Conservation (phyloP, 2,888 invertebrate genomes). For the Andrena fulva region DNA sequence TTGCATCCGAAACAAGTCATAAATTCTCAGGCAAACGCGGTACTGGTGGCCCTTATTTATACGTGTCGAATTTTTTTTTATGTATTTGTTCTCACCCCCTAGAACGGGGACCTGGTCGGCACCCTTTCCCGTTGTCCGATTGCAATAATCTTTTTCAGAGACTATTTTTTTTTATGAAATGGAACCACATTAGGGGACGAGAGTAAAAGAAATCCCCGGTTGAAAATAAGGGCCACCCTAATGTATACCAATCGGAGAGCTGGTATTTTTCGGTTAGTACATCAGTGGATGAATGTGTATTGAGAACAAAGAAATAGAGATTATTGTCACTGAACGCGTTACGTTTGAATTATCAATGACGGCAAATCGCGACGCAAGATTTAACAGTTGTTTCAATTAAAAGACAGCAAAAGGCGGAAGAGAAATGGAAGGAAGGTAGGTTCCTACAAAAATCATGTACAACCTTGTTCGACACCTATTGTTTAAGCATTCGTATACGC, state of each 20-base stretch:
- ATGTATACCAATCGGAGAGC: not conserved
- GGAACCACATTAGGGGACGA: no score
- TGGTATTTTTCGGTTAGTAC: not conserved
- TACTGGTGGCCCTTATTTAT: not conserved
- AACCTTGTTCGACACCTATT: not conserved
- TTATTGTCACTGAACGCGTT: not conserved
- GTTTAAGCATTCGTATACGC: not conserved
- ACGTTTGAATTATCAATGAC: slow-evolving; percentile 1
- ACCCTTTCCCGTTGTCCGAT: no score
- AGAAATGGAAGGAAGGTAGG: slow-evolving; percentile 20
- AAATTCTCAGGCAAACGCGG: not conserved
- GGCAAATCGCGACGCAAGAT: not conserved
- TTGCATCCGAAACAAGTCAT: not conserved
- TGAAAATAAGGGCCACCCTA: no score
- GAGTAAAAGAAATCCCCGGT: no score
- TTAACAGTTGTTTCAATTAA: slow-evolving; percentile 6
- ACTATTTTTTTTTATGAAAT: no score
- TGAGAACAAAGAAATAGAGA: not conserved
- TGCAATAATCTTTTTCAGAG: no score
- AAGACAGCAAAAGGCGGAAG: slow-evolving; percentile 17
- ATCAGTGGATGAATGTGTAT: not conserved
- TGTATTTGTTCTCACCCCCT: no score
- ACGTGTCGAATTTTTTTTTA: no score
- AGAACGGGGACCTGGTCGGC: no score
- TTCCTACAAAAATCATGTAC: slow-evolving; percentile 21